Percentiles rank a stretch among this genome's conserved stretches.
Evolutionary conservation across 2,797 vertebrate genomes (phyloP).

Genomic region (Macropodus opercularis): DNA sequence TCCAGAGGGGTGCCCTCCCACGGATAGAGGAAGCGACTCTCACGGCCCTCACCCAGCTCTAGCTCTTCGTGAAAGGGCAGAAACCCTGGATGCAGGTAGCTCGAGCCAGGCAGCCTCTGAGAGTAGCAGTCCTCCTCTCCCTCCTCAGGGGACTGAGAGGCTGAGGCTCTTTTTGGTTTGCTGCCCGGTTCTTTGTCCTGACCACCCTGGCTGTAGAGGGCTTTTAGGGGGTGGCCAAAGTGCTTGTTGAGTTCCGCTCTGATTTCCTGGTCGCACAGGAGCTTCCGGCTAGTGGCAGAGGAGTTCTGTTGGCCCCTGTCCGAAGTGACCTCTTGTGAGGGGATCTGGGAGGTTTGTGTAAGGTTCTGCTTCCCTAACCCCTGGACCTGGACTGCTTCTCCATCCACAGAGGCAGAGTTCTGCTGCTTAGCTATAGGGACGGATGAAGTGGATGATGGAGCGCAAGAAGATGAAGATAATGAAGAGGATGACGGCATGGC

Average conservation of each 20-base stretch:
- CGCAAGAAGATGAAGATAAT: slow-evolving; percentile 74
- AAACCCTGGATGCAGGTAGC: slow-evolving; percentile 87
- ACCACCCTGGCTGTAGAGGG: slow-evolving; percentile 85
- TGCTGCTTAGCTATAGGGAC: slow-evolving; percentile 84
- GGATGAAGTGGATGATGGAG: slow-evolving; percentile 69
- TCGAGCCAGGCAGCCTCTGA: slow-evolving; percentile 64
- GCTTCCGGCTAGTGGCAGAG: slow-evolving; percentile 86
- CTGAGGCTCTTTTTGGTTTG: slow-evolving; percentile 76
- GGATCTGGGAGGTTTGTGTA: slow-evolving; percentile 54
- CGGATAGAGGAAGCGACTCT: slow-evolving; percentile 88
- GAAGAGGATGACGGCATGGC: slow-evolving; percentile 80
- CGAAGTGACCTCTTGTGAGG: slow-evolving; percentile 41
- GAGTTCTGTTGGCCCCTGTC: slow-evolving; percentile 58
- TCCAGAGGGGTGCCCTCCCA: slow-evolving; percentile 95
- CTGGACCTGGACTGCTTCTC: slow-evolving; percentile 74
- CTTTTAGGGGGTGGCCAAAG: slow-evolving; percentile 93
- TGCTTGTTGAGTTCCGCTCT: slow-evolving; percentile 98
- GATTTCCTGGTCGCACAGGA: slow-evolving; percentile 95
- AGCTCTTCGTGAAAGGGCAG: slow-evolving; percentile 91
- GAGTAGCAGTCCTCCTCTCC: slow-evolving; percentile 81
- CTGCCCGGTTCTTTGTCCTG: slow-evolving; percentile 57
- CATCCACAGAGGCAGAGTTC: slow-evolving; percentile 80
- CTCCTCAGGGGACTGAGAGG: slow-evolving; percentile 81
- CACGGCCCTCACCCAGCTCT: slow-evolving; percentile 78
- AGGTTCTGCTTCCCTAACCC: slow-evolving; percentile 65